These are phyloP conservation scores for Holothuria scabra DNA, from an alignment of 53 echinoderm and acorn worm species.

Conservation along the genomic window DNA sequence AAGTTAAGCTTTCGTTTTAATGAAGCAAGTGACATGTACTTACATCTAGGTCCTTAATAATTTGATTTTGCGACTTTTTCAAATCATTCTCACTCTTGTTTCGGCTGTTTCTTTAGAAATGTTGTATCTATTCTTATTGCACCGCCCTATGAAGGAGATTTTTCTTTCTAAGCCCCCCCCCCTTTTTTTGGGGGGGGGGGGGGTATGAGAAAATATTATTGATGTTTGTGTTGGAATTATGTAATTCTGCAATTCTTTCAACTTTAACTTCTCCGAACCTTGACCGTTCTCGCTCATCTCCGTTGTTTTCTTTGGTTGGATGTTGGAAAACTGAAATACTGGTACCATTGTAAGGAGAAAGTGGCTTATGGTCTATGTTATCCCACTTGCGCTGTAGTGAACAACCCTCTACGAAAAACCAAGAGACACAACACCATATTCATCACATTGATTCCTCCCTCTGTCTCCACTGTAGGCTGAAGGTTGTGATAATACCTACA, in stretches of 20 bases:
- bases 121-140: not conserved
- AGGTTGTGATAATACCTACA: too few species aligned
- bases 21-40: slow-evolving; percentile 14
- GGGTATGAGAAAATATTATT: not conserved
- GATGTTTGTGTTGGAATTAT: slow-evolving; percentile 17
- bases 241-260: slow-evolving; percentile 29
- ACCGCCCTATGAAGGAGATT: not conserved
- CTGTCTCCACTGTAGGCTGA: too few species aligned
- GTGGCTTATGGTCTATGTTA: slow-evolving; percentile 64
- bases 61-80: not conserved
- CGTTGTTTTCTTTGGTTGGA: slow-evolving; percentile 28
- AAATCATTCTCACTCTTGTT: not conserved
- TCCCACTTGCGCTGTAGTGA: slow-evolving; percentile 58
- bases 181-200: too few species aligned
- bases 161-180: not conserved
- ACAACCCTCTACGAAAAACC: slow-evolving; percentile 23
- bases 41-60: not conserved
- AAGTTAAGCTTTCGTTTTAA: not conserved
- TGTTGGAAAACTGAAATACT: slow-evolving; percentile 56
- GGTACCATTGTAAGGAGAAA: slow-evolving; percentile 62
- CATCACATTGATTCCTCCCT: not conserved
- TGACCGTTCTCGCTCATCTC: slow-evolving; percentile 9
- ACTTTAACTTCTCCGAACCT: not conserved
- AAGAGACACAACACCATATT: slow-evolving; percentile 41
- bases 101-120: not conserved